Conservation (phyloP, 2,797 vertebrate genomes). For the Scolopax bukidnonensis region DNA sequence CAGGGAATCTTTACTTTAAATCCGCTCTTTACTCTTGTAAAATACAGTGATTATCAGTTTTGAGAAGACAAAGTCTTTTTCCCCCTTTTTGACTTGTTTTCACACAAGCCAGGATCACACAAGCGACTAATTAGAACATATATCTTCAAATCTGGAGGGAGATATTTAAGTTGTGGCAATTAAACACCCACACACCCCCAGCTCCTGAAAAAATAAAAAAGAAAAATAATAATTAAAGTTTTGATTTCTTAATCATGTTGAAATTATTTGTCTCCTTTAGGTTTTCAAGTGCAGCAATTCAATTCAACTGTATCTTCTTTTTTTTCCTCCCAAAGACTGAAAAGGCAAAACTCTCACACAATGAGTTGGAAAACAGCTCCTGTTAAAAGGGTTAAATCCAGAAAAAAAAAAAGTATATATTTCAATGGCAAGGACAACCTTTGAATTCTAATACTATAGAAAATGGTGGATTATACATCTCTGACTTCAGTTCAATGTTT, state of each 20-base stretch:
- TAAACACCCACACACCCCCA: not conserved
- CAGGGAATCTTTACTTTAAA: not conserved
- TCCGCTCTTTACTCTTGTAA: not conserved
- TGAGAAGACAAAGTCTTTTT: not conserved
- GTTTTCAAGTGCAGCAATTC: not conserved
- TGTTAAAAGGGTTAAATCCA: not conserved
- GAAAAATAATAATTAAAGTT: not conserved
- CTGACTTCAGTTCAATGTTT: not conserved
- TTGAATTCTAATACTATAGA: not conserved
- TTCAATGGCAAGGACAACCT: not conserved
- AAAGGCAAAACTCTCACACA: not conserved
- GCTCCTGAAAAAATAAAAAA: not conserved
- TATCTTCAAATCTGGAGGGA: not conserved
- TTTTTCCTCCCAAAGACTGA: fast-evolving
- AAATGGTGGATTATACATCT: not conserved
- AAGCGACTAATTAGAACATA: not conserved
- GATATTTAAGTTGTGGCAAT: not conserved
- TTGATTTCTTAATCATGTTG: not conserved
- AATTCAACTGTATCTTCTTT: not conserved
- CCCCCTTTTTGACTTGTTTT: not conserved
- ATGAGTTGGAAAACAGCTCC: not conserved
- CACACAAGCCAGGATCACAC: too few species aligned
- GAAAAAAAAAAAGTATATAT: not conserved
- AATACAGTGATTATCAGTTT: not conserved
- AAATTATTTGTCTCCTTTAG: not conserved